phyloP scores from a whole-genome alignment of 1,140 invertebrate genomes.

The Rhynchophorus ferrugineus region DNA sequence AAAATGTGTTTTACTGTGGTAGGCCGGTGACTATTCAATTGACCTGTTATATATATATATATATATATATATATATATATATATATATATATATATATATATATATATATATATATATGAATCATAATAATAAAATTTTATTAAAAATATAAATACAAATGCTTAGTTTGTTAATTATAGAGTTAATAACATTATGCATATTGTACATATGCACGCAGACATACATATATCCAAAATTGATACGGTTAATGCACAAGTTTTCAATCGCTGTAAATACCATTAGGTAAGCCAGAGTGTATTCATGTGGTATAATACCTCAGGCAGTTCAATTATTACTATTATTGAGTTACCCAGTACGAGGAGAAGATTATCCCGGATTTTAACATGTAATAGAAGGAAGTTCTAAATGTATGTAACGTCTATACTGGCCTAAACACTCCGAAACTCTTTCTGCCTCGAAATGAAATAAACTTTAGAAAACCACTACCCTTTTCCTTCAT shows the following conservation, averaged over 20 bases:
- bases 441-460: constrained; percentile 11
- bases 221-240: not conserved
- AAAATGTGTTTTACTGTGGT: too few relatives aligned
- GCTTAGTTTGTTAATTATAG: too few relatives aligned
- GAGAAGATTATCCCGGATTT: constrained; percentile 36
- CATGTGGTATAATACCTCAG: constrained; percentile 34
- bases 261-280: constrained; percentile 38
- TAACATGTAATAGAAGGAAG: constrained; percentile 34
- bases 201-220: too few relatives aligned
- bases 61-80: too few relatives aligned
- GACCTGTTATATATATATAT: too few relatives aligned
- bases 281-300: constrained; percentile 35
- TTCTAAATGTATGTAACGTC: constrained; percentile 32
- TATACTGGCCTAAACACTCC: constrained; percentile 19
- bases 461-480: constrained; percentile 9
- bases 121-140: too few relatives aligned
- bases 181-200: too few relatives aligned
- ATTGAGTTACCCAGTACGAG: constrained; percentile 32
- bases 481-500: not conserved
- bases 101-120: too few relatives aligned
- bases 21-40: too few relatives aligned
- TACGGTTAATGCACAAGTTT: constrained; percentile 34
- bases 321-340: constrained; percentile 37
- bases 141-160: too few relatives aligned
- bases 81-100: too few relatives aligned